phyloP scores from a whole-genome alignment of 2,113 vertebrate species.

The Neogale vison region DNA sequence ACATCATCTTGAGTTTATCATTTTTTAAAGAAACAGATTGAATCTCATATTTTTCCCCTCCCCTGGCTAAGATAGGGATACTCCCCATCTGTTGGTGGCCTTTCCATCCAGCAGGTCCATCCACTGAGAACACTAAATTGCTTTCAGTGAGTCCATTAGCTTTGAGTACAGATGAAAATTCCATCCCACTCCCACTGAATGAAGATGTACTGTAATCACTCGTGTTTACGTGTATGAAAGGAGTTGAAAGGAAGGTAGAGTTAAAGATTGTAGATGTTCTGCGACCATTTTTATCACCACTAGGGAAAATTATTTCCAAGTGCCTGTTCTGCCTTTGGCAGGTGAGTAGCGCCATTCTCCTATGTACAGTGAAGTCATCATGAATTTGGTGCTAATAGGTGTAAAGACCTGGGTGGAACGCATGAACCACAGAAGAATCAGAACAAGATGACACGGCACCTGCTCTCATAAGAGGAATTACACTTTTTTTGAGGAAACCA shows the following conservation, averaged over 20 bases:
- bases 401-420: not conserved
- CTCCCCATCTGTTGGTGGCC: not conserved
- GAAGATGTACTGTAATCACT: not conserved
- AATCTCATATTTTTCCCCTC: not conserved
- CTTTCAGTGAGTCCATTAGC: not conserved
- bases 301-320: not conserved
- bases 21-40: slow-evolving; percentile 33
- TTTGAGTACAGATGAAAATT: not conserved
- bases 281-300: not conserved
- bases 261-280: not conserved
- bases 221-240: not conserved
- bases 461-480: not conserved
- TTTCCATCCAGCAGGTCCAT: not conserved
- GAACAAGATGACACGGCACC: not conserved
- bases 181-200: not conserved
- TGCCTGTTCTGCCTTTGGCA: not conserved
- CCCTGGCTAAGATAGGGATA: not conserved
- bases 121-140: slow-evolving; percentile 11
- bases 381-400: not conserved
- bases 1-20: slow-evolving; percentile 1
- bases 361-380: not conserved
- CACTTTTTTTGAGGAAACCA: not conserved
- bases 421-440: not conserved
- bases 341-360: not conserved
- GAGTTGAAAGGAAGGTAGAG: not conserved